phyloP scores from a whole-genome alignment of 2,888 invertebrate species.

The Platypus cylindrus region DNA sequence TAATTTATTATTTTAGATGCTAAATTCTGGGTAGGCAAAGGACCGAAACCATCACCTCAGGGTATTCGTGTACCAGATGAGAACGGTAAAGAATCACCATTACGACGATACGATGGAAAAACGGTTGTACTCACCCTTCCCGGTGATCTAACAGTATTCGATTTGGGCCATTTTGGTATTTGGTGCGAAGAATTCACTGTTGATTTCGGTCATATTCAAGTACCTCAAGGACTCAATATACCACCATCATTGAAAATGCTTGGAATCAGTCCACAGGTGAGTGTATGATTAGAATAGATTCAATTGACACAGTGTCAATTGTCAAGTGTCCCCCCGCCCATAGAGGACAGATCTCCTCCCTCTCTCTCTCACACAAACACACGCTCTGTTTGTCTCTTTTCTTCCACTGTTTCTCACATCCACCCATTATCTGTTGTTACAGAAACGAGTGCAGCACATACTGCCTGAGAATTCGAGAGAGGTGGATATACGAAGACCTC shows the following conservation, averaged over 20 bases:
- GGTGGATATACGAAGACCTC: slow-evolving; percentile 25
- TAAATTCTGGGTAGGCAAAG: slow-evolving; percentile 86
- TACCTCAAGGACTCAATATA: slow-evolving; percentile 64
- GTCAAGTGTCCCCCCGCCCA: slow-evolving; percentile 12
- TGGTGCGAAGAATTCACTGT: slow-evolving; percentile 92
- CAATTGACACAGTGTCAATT: not conserved
- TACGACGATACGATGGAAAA: slow-evolving; percentile 71
- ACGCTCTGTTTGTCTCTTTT: too few species aligned
- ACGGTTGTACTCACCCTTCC: slow-evolving; percentile 83
- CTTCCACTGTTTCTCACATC: too few species aligned
- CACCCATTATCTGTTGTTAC: slow-evolving; percentile 28
- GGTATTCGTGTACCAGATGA: slow-evolving; percentile 83
- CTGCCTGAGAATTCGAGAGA: slow-evolving; percentile 17
- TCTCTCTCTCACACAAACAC: too few species aligned
- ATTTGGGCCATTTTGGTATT: slow-evolving; percentile 84
- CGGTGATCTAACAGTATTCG: slow-evolving; percentile 78
- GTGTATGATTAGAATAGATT: slow-evolving; percentile 24
- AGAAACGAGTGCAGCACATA: slow-evolving; percentile 33
- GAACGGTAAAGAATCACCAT: slow-evolving; percentile 71
- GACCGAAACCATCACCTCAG: slow-evolving; percentile 65
- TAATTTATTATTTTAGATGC: too few species aligned
- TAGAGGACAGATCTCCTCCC: too few species aligned
- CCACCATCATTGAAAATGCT: slow-evolving; percentile 89
- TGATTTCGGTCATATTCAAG: slow-evolving; percentile 76
- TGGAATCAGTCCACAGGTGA: slow-evolving; percentile 87